Evolutionary conservation across 35 echinoderm and acorn worm genomes (phyloP).

Genomic region (Apostichopus parvimensis): DNA sequence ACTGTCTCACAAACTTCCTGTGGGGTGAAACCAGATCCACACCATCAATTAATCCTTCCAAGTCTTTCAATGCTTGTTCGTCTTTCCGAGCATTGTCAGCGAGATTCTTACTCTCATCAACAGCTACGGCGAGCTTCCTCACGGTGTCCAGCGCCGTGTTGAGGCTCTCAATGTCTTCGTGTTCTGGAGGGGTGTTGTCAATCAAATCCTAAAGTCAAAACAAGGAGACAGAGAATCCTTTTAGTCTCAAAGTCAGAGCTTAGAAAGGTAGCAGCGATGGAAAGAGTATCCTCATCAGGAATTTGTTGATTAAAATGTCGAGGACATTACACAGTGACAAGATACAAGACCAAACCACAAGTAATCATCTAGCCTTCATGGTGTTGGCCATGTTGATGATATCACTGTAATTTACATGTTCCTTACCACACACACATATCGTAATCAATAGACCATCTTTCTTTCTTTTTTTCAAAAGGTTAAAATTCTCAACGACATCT

Average conservation of each 20-base stretch:
- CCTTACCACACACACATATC: too few species aligned
- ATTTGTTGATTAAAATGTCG: constrained; percentile 4
- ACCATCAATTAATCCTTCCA: constrained; percentile 92
- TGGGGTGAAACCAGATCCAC: constrained; percentile 83
- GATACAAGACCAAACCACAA: too few species aligned
- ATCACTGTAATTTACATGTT: too few species aligned
- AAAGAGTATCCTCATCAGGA: not conserved
- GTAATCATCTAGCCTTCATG: too few species aligned
- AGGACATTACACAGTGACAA: not conserved
- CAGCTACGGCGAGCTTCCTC: constrained; percentile 79
- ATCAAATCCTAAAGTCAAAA: constrained; percentile 82
- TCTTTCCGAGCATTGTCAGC: constrained; percentile 80
- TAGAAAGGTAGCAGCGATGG: not conserved
- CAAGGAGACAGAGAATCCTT: constrained; percentile 6
- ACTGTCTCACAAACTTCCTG: constrained; percentile 88
- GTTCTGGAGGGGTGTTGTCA: constrained; percentile 93
- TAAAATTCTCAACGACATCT: too few species aligned
- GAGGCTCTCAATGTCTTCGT: constrained; percentile 83
- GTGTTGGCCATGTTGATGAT: too few species aligned
- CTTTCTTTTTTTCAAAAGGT: too few species aligned
- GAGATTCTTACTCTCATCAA: constrained; percentile 93
- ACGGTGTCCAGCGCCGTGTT: constrained; percentile 85
- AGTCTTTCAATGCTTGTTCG: constrained; percentile 70
- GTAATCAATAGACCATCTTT: too few species aligned
- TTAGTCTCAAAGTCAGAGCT: not conserved